These are phyloP conservation scores for Anoplophora glabripennis DNA, from an alignment of 1,140 invertebrate species.

Conservation along the genomic window DNA sequence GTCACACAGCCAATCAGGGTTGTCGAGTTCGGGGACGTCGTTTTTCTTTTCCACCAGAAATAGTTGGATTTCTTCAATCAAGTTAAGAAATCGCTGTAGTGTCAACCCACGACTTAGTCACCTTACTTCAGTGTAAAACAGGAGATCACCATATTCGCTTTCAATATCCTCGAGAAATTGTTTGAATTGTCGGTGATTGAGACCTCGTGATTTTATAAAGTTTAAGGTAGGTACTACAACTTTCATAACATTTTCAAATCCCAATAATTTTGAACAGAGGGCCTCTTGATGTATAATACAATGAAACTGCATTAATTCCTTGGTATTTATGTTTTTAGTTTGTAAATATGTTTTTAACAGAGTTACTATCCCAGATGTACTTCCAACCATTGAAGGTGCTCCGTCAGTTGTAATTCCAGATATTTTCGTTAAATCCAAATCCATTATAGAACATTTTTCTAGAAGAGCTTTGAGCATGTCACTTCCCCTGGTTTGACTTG, in stretches of 20 bases:
- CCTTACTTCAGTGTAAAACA: slow-evolving; percentile 35
- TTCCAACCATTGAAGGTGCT: slow-evolving; percentile 40
- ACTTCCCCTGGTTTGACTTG: slow-evolving; percentile 9
- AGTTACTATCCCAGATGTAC: slow-evolving; percentile 29
- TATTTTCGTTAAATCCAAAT: slow-evolving; percentile 18
- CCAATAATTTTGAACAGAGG: slow-evolving; percentile 33
- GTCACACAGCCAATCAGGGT: too few species aligned
- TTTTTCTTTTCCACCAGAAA: too few species aligned
- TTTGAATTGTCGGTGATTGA: slow-evolving; percentile 43
- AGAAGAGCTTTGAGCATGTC: slow-evolving; percentile 21
- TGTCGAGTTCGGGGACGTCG: too few species aligned
- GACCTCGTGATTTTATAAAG: slow-evolving; percentile 39
- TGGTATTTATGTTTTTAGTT: not conserved
- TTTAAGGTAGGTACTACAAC: slow-evolving; percentile 38
- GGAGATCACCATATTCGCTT: slow-evolving; percentile 34
- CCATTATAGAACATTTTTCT: slow-evolving; percentile 14
- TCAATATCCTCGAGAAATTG: slow-evolving; percentile 40
- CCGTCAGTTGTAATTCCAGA: slow-evolving; percentile 38
- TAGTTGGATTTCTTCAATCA: slow-evolving; percentile 6
- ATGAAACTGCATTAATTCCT: slow-evolving; percentile 28
- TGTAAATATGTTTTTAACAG: slow-evolving; percentile 11
- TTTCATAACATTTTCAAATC: slow-evolving; percentile 38
- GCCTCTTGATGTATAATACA: slow-evolving; percentile 43
- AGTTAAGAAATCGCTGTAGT: slow-evolving; percentile 27
- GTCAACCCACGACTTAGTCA: slow-evolving; percentile 36